Evolutionary conservation across 2,797 vertebrate genomes (phyloP).

Genomic region (Notolabrus celidotus): DNA sequence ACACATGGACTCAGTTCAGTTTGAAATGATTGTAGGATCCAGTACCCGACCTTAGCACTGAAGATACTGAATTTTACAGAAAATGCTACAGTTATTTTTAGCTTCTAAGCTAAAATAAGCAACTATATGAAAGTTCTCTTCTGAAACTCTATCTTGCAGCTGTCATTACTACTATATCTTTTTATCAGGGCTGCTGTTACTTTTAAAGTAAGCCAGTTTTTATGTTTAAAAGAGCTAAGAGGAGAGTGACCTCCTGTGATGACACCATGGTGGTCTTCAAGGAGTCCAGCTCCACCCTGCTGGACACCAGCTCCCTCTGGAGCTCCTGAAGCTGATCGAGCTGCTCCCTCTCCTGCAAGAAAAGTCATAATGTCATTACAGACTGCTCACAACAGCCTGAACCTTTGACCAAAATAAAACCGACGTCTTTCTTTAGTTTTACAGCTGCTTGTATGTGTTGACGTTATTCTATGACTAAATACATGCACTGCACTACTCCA

Average conservation of each 20-base stretch:
- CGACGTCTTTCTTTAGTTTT: not conserved
- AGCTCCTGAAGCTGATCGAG: constrained; percentile 88
- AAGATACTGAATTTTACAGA: not conserved
- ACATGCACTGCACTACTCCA: no score
- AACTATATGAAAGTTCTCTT: no score
- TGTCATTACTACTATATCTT: no score
- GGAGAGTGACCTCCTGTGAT: constrained; percentile 86
- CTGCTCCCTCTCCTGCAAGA: constrained; percentile 89
- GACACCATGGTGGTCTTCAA: constrained; percentile 85
- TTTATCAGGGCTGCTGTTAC: no score
- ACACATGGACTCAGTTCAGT: not conserved
- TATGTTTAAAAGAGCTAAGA: not conserved
- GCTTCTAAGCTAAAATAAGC: no score
- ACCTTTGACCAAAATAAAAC: not conserved
- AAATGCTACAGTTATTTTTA: not conserved
- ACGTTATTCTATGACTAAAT: no score
- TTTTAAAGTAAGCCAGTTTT: no score
- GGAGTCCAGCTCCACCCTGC: constrained; percentile 87
- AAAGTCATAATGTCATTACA: constrained; percentile 5
- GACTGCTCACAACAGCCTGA: not conserved
- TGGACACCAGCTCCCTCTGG: constrained; percentile 89
- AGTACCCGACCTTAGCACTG: no score
- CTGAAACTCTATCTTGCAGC: no score
- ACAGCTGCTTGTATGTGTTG: no score
- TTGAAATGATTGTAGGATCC: not conserved